Evolutionary conservation across 2,797 vertebrate genomes (phyloP), one percentile per base, ranked within the genome.

Genomic region (Pitangus sulphuratus): DNA sequence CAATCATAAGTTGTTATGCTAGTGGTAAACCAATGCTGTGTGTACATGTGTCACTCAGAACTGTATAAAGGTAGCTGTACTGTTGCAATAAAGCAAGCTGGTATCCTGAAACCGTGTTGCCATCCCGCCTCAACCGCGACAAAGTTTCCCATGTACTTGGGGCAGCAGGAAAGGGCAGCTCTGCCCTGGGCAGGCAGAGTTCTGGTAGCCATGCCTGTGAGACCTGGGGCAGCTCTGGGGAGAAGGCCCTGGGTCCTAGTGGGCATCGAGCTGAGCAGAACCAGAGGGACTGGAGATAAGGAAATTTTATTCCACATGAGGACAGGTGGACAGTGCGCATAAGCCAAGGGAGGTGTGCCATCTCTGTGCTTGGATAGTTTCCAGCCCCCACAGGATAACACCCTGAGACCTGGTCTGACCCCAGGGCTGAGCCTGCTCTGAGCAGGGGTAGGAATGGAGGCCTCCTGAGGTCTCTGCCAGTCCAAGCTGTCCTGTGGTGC

Each of bases 331-430:
- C 9, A 19, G 2, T 30, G 5, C 13, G 8, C 6, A n/a, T 62
- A 22, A 3, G 2, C 30, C 56, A 9, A 9, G 19, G 20, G 12
- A 57, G 5, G 9, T 45, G 6, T 53, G 30, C 22, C 2, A 0
- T 45, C 35, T 45, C 48, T 25, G 8, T 57, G 0, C 3, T 26
- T 50, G 15, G 12, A 45, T 8, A 9, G 4, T 58, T 66, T 76
- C 57, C 44, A 68, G 44, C 22, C 21, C n/a, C 16, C 14, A 9
- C 5, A 11, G 25, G 10, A 33, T 62, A 54, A 54, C 1, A 3
- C 18, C 19, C 6, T 39, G 18, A 72, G 47, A 3, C 11, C 12
- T 26, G 7, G 17, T 61, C 20, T 60, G 31, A 45, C 21, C 1
- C 2, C 9, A 12, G 5, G 31, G 33, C 47, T 44, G 31, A 78